Evolutionary conservation across 2,797 vertebrate genomes (phyloP).

Genomic region (Gallinago solitaria): DNA sequence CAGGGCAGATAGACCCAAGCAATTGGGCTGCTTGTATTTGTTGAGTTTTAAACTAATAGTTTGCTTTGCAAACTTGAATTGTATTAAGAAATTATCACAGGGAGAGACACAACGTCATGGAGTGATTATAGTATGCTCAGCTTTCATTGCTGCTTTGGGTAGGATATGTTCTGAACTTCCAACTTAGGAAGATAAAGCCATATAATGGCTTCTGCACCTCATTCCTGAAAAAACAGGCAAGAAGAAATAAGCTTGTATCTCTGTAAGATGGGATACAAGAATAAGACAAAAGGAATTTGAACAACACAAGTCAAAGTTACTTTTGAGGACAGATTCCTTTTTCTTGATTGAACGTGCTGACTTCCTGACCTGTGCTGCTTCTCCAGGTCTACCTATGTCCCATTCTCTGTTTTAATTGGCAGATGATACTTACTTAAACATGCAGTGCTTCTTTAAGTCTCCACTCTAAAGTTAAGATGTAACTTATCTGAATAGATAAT

Average conservation of each 20-base stretch:
- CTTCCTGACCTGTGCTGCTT: background rate
- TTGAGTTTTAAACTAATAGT: constrained; percentile 2
- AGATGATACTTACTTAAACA: background rate
- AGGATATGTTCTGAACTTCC: background rate
- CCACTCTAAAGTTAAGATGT: background rate
- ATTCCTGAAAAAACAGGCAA: background rate
- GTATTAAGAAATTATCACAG: background rate
- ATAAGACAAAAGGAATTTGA: background rate
- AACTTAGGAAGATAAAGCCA: background rate
- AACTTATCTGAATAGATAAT: background rate
- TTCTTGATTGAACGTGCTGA: background rate
- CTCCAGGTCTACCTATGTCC: background rate
- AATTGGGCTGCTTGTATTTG: background rate
- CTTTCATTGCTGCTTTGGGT: background rate
- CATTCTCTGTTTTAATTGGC: background rate
- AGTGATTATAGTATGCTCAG: background rate
- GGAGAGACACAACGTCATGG: background rate
- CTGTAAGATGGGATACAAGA: background rate
- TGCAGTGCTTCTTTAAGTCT: background rate
- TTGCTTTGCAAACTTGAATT: background rate
- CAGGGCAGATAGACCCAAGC: background rate
- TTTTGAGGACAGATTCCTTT: background rate
- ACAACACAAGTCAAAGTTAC: background rate
- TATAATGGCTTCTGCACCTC: background rate
- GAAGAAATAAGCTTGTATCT: background rate